phyloP scores from a whole-genome alignment of 2,113 vertebrate species.

The Boulengerochromis microlepis region DNA sequence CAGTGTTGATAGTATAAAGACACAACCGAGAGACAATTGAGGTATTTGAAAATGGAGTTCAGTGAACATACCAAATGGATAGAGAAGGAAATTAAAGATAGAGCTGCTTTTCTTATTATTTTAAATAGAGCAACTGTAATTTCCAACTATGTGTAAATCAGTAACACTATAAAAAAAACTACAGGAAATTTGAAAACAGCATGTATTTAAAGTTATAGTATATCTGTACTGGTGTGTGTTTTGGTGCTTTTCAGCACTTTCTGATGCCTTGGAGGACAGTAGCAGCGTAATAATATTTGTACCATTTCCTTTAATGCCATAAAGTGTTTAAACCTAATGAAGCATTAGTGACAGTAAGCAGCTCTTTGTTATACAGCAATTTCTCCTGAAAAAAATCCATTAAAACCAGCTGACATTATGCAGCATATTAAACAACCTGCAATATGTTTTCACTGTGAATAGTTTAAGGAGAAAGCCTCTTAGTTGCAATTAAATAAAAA shows the following conservation, averaged over 20 bases:
- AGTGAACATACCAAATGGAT: background rate
- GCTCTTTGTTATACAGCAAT: background rate
- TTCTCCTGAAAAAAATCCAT: background rate
- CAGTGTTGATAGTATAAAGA: conserved; percentile 36
- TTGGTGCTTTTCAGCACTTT: background rate
- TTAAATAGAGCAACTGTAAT: background rate
- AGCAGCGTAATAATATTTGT: background rate
- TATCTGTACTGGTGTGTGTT: background rate
- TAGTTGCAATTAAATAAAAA: background rate
- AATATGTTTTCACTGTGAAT: background rate
- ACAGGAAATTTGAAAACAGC: background rate
- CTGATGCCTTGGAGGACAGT: background rate
- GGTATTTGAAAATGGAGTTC: conserved; percentile 31
- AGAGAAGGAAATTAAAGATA: background rate
- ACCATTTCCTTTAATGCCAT: background rate
- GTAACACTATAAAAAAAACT: background rate
- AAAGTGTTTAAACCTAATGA: background rate
- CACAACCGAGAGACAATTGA: conserved; percentile 6
- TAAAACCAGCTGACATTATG: background rate
- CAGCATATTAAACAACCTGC: background rate
- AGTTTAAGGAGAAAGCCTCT: background rate
- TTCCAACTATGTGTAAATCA: background rate
- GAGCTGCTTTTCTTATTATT: background rate
- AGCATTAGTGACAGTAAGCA: background rate
- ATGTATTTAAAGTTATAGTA: background rate